A percentile compares a stretch with the other conserved stretches of the same genome.
phyloP scores from a whole-genome alignment of 2,113 vertebrate genomes.

The Perccottus glenii region DNA sequence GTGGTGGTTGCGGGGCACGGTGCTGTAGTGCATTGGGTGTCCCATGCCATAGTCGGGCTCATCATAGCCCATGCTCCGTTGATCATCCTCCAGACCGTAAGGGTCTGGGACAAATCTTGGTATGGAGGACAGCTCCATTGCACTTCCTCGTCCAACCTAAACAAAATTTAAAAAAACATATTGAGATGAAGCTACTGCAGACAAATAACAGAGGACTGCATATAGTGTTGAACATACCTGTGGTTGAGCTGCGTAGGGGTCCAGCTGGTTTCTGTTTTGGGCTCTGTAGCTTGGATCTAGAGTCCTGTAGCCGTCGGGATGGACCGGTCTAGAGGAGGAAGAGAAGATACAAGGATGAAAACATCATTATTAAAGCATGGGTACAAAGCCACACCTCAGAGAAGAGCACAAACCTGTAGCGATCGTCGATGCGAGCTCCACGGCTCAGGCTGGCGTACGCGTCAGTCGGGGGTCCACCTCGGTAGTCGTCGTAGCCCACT shows the following conservation, averaged over 20 bases:
- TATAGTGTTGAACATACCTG: constrained; percentile 51
- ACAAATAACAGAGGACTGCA: neutral
- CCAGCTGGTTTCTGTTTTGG: constrained; percentile 86
- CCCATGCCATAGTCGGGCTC: constrained; percentile 90
- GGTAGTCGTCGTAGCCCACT: constrained; percentile 83
- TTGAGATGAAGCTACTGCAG: too few species aligned
- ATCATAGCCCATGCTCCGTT: constrained; percentile 91
- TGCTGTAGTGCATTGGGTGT: constrained; percentile 86
- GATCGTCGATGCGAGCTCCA: constrained; percentile 88
- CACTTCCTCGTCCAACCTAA: constrained; percentile 90
- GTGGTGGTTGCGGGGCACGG: constrained; percentile 80
- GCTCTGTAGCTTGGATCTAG: constrained; percentile 86
- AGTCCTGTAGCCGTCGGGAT: constrained; percentile 79
- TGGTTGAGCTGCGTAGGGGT: constrained; percentile 92
- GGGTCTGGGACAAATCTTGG: constrained; percentile 89
- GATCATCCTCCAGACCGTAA: constrained; percentile 92
- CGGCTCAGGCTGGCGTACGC: constrained; percentile 87
- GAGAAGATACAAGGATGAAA: neutral
- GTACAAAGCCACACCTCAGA: neutral
- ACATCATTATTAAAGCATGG: too few species aligned
- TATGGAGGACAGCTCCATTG: constrained; percentile 83
- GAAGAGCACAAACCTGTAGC: constrained; percentile 78
- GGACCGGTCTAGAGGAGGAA: constrained; percentile 63
- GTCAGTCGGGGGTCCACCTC: constrained; percentile 77
- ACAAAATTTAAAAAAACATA: neutral